Percentiles rank a stretch among this genome's conserved stretches.
These are phyloP conservation scores for Maniola jurtina DNA, from an alignment of 1,140 invertebrate genomes.

Conservation along the genomic window DNA sequence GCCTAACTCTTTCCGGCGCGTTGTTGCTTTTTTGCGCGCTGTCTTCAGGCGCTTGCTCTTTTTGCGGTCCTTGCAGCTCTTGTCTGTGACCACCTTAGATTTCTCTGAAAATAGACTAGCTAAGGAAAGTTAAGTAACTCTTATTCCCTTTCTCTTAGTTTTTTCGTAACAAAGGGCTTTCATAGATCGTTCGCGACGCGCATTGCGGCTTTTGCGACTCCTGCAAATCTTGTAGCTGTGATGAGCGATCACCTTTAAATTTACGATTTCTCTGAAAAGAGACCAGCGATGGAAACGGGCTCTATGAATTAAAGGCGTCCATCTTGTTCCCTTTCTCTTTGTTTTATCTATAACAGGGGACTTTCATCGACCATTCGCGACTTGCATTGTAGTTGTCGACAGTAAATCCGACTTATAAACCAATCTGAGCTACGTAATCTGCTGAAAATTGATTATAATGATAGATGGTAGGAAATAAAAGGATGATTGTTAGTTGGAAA, in stretches of 20 bases:
- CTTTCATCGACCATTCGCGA: conserved; percentile 44
- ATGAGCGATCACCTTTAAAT: neutral
- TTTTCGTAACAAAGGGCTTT: no score
- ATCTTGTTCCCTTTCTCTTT: conserved; percentile 49
- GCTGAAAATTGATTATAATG: conserved; percentile 8
- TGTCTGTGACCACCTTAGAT: no score
- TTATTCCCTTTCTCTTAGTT: no score
- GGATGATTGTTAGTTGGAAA: neutral
- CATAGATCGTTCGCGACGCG: no score
- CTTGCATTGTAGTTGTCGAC: conserved; percentile 34
- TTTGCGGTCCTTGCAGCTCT: no score
- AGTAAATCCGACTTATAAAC: conserved; percentile 27
- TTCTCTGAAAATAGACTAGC: no score
- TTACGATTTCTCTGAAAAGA: conserved; percentile 32
- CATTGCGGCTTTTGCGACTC: no score
- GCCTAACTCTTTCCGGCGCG: no score
- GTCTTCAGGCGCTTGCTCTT: no score
- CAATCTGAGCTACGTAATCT: conserved; percentile 27
- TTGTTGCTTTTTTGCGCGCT: no score
- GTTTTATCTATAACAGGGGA: conserved; percentile 41
- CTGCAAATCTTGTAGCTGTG: no score
- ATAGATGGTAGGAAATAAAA: neutral
- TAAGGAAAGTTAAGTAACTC: no score
- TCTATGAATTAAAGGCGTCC: conserved; percentile 40
- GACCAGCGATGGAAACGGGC: conserved; percentile 28